Evolutionary conservation across 2,888 invertebrate genomes (phyloP).

Genomic region (Eupeodes latifasciatus): DNA sequence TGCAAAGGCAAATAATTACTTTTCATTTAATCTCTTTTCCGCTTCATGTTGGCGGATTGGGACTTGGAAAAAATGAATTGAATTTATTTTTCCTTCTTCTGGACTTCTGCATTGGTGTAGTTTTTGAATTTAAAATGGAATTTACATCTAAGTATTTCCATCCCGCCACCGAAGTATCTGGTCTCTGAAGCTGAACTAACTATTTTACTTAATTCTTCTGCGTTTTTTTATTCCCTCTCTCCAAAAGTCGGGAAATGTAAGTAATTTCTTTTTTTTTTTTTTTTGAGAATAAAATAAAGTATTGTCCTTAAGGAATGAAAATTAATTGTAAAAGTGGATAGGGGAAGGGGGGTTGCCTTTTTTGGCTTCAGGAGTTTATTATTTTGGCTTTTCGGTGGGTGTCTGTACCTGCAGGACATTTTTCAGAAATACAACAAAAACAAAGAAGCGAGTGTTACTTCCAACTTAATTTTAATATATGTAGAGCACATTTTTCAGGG

Average conservation of each 20-base stretch:
- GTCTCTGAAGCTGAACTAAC: slow-evolving; percentile 18
- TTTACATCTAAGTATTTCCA: not conserved
- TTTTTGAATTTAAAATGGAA: not conserved
- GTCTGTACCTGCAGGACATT: slow-evolving; percentile 50
- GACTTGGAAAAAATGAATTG: not conserved
- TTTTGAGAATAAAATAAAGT: slow-evolving; percentile 45
- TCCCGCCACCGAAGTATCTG: not conserved
- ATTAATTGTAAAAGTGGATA: slow-evolving; percentile 66
- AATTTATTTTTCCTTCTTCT: not conserved
- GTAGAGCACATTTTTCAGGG: not conserved
- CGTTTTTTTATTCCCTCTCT: slow-evolving; percentile 7
- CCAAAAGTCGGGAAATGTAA: slow-evolving; percentile 28
- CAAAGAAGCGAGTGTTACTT: not conserved
- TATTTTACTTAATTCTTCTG: slow-evolving; percentile 37
- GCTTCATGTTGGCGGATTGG: not conserved
- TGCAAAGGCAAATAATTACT: slow-evolving; percentile 55
- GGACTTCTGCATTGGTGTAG: not conserved
- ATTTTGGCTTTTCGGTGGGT: slow-evolving; percentile 22
- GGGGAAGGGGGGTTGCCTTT: slow-evolving; percentile 29
- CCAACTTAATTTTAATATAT: not conserved
- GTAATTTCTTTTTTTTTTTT: slow-evolving; percentile 47
- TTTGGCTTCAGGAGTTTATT: slow-evolving; percentile 33
- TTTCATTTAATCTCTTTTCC: slow-evolving; percentile 56
- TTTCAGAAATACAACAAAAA: not conserved
- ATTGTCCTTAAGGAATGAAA: slow-evolving; percentile 51